Conservation (phyloP, 2,797 vertebrate genomes). For the Megalops cyprinoides region DNA sequence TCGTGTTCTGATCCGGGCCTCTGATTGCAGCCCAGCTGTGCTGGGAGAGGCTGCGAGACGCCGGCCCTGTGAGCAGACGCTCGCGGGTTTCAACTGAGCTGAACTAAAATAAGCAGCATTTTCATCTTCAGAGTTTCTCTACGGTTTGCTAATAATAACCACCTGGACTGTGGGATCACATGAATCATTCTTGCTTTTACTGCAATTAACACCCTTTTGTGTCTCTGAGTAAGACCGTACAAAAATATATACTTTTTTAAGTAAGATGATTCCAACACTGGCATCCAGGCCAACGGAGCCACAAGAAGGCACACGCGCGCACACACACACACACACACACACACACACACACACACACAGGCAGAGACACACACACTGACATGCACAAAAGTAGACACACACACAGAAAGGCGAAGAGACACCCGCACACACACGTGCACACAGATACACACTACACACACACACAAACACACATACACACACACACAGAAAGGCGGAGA, state of each 20-base stretch:
- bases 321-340: neutral
- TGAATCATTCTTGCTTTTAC: neutral
- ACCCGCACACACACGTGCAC: neutral
- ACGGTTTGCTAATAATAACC: neutral
- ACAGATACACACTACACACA: too few relatives aligned
- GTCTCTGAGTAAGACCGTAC: neutral
- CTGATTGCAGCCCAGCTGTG: neutral
- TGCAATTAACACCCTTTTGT: neutral
- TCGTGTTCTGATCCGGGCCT: neutral
- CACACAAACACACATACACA: too few relatives aligned
- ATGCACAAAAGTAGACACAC: neutral
- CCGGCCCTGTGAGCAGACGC: neutral
- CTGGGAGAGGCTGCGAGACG: neutral
- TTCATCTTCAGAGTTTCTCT: neutral
- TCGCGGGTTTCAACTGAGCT: neutral
- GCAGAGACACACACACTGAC: neutral
- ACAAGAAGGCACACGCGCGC: neutral
- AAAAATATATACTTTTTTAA: neutral
- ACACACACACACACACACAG: neutral
- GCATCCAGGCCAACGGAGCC: too few relatives aligned
- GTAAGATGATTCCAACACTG: neutral
- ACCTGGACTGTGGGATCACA: neutral
- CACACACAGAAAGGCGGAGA: too few relatives aligned
- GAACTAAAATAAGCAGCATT: neutral
- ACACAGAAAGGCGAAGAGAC: too few relatives aligned